A percentile compares a stretch with the other conserved stretches of the same genome.
Conservation (phyloP, 2,888 invertebrate species). For the Rhingia campestris region DNA sequence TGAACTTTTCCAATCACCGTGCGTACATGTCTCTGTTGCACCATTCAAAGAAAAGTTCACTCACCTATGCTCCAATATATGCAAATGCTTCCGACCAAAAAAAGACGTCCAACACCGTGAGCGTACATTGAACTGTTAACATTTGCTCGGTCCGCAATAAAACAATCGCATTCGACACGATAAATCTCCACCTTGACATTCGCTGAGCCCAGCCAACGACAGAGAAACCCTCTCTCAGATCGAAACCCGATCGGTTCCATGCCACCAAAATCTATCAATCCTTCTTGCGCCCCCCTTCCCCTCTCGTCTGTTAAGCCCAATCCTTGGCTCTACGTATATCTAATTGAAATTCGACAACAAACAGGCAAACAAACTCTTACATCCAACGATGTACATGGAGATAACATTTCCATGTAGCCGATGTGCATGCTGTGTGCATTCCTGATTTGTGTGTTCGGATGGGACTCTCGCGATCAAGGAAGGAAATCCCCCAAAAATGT, state of each 20-base stretch:
- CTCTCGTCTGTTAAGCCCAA: not conserved
- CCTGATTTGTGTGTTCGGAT: slow-evolving; percentile 46
- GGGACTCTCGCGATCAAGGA: slow-evolving; percentile 48
- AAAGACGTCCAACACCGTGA: slow-evolving; percentile 9
- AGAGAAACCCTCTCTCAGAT: slow-evolving; percentile 12
- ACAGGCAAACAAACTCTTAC: slow-evolving; percentile 50
- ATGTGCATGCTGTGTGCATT: slow-evolving; percentile 42
- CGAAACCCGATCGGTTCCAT: slow-evolving; percentile 49
- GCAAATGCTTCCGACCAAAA: slow-evolving; percentile 20
- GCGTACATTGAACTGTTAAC: slow-evolving; percentile 54
- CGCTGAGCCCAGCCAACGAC: not conserved
- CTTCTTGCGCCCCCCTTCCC: not conserved
- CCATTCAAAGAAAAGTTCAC: not conserved
- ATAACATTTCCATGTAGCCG: slow-evolving; percentile 54
- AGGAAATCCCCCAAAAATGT: slow-evolving; percentile 62
- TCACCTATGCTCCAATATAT: slow-evolving; percentile 17
- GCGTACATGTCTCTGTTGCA: too few relatives aligned
- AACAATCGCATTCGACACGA: slow-evolving; percentile 44
- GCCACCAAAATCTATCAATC: slow-evolving; percentile 37
- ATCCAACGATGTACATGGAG: slow-evolving; percentile 53
- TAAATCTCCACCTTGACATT: slow-evolving; percentile 59
- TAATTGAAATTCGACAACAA: slow-evolving; percentile 73
- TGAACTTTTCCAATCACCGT: too few relatives aligned
- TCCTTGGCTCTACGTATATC: slow-evolving; percentile 33
- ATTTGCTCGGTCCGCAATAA: slow-evolving; percentile 19